A percentile compares a stretch with the other conserved stretches of the same genome.
Evolutionary conservation across 2,888 invertebrate species (phyloP).

Genomic region (Mermis nigrescens): DNA sequence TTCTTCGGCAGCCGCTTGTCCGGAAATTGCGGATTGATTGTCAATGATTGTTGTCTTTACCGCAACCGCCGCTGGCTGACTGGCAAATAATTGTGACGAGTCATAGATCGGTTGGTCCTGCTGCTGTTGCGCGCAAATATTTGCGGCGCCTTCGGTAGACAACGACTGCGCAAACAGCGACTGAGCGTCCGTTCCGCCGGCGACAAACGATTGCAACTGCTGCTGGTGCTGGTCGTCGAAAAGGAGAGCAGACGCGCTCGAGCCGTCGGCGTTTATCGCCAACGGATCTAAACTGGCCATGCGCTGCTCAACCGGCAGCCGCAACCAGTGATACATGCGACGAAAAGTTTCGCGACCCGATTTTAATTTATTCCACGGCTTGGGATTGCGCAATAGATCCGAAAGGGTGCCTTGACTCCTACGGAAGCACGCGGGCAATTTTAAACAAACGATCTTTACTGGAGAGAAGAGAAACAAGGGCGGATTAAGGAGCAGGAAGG

Average conservation of each 20-base stretch:
- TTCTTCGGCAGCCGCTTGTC: neutral
- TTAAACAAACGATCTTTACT: no score
- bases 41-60: neutral
- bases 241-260: slow-evolving; percentile 11
- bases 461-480: no score
- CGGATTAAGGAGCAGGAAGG: no score
- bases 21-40: no score
- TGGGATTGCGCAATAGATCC: slow-evolving; percentile 30
- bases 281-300: slow-evolving; percentile 8
- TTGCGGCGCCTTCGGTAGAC: neutral
- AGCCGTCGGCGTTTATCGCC: slow-evolving; percentile 10
- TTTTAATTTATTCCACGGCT: slow-evolving; percentile 32
- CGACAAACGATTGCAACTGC: slow-evolving; percentile 8
- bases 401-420: slow-evolving; percentile 31
- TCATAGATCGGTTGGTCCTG: no score
- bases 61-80: neutral
- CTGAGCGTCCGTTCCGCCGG: slow-evolving; percentile 7
- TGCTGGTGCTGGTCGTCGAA: neutral
- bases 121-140: no score
- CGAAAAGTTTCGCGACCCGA: slow-evolving; percentile 31
- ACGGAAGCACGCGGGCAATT: no score
- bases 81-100: neutral
- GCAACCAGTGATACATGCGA: slow-evolving; percentile 14
- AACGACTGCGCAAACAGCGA: neutral
- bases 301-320: slow-evolving; percentile 6